Base-by-base conservation (phyloP, 2,888 invertebrate species). In the Temnothorax ravouxi region DNA sequence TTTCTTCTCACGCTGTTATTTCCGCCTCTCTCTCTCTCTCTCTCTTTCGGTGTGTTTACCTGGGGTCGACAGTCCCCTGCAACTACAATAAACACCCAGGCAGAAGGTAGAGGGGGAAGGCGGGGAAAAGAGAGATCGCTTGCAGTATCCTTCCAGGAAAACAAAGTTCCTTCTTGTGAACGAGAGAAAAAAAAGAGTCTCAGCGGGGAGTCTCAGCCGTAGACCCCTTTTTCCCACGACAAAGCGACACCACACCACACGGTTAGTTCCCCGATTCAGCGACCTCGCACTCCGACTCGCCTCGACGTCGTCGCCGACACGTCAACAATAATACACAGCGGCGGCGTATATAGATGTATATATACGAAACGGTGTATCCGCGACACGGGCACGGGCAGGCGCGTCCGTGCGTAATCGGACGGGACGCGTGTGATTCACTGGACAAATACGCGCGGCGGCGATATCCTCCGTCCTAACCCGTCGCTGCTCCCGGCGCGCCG, bases 361-460 rank as follows among this genome's bases (percentile, higher is more conserved):
- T 71, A 84, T 80, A 66, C 54, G 54, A 34, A n/a, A 3, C 61
- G 67, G 52, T 9, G 76, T 85, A 62, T 62, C 50, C 74, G 52
- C 34, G 59, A 72, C 67, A 18, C 34, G 6, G 71, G 0, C 67
- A 25, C 34, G 71, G 1, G n/a, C 34, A 67, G 44, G 72, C 75
- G 77, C 71, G 82, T 77, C 84, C 80, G 72, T 59, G 72, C 81
- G 86, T 90, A 88, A 87, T 88, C 88, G 66, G 82, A 87, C 88
- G 85, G 85, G 86, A 86, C 89, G 93, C n/a, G 67, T 89, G 92
- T 93, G 93, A 93, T 92, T 93, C 93, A 93, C 90, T 89, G 86
- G 88, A 87, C 88, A 91, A 91, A 92, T 89, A 91, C 91, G 88
- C 86, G 88, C 87, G 34, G 84, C 83, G 84, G 84, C 85, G 84